Conservation (phyloP, 2,888 invertebrate species). For the Serrognathus titanus region DNA sequence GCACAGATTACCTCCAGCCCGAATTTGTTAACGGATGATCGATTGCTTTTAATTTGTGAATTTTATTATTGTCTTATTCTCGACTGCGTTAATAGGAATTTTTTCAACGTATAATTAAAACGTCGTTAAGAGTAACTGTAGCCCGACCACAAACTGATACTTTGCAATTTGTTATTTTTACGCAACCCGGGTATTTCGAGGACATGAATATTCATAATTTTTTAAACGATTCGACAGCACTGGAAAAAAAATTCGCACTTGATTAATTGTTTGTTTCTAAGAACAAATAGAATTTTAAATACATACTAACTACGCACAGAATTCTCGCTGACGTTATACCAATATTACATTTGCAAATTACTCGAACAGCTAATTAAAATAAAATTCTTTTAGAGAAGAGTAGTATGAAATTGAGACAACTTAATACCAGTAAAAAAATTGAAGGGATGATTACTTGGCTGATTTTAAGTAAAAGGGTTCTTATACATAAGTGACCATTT, state of each 20-base stretch:
- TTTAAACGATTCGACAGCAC: neutral
- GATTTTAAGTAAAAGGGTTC: no score
- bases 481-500: no score
- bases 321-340: no score
- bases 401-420: no score
- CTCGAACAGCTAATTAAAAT: no score
- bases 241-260: neutral
- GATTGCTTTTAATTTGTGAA: constrained; percentile 22
- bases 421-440: no score
- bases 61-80: constrained; percentile 13
- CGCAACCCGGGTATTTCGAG: constrained; percentile 1
- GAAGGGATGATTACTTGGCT: no score
- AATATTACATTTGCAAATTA: no score
- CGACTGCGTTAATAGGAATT: constrained; percentile 12
- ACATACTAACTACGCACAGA: no score
- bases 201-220: constrained; percentile 4
- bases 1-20: constrained; percentile 9
- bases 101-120: constrained; percentile 17
- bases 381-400: no score
- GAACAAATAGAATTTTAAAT: neutral
- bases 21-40: constrained; percentile 26
- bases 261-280: neutral
- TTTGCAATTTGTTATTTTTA: constrained; percentile 10
- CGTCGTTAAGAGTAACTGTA: constrained; percentile 16
- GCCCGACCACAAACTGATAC: constrained; percentile 2